Evolutionary conservation across 2,888 invertebrate species (phyloP).

Genomic region (Macrostomum cliftonense): DNA sequence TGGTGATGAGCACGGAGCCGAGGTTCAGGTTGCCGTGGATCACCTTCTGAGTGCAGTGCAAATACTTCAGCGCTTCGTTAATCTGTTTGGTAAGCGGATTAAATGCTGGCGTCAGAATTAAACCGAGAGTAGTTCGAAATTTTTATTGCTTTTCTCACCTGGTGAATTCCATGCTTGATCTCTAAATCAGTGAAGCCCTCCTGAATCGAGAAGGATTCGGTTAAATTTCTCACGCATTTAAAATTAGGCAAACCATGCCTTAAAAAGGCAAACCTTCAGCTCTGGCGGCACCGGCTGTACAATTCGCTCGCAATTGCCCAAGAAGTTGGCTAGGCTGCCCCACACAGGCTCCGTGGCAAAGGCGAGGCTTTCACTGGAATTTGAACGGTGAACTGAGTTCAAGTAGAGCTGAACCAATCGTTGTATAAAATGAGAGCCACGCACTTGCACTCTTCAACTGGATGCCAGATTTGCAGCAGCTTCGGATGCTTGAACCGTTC

Average conservation of each 20-base stretch:
- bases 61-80: conserved; percentile 72
- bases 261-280: conserved; percentile 20
- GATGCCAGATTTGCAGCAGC: conserved; percentile 46
- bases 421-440: conserved; percentile 12
- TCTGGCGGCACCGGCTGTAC: conserved; percentile 22
- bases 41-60: conserved; percentile 68
- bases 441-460: conserved; percentile 39
- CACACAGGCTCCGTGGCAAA: conserved; percentile 80
- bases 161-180: conserved; percentile 72
- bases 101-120: no score
- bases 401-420: no score
- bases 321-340: conserved; percentile 68
- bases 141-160: conserved; percentile 45
- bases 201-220: conserved; percentile 26
- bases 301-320: conserved; percentile 43
- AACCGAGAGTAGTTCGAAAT: no score
- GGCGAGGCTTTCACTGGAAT: conserved; percentile 55
- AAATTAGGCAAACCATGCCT: no score
- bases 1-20: conserved; percentile 70
- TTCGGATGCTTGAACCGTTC: conserved; percentile 68
- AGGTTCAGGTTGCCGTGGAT: conserved; percentile 87
- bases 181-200: conserved; percentile 76
- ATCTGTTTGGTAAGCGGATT: conserved; percentile 45
- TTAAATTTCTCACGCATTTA: no score
- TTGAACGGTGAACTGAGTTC: background rate